These are phyloP conservation scores for Notodonta dromedarius DNA, from an alignment of 2,888 invertebrate genomes.

Conservation along the genomic window DNA sequence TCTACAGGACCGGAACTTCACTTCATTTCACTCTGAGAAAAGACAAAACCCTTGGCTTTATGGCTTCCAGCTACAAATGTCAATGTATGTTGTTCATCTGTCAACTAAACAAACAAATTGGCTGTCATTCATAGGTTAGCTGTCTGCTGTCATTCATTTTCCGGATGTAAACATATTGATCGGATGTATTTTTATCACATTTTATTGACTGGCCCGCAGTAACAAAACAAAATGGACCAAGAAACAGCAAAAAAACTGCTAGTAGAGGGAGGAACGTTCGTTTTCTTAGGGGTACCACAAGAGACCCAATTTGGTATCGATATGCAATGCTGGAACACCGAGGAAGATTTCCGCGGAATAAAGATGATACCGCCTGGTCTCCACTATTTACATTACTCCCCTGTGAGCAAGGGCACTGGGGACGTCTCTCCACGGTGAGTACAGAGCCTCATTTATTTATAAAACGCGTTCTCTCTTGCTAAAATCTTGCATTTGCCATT, in stretches of 20 bases:
- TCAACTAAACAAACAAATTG: not conserved
- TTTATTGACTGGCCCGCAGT: constrained; percentile 43
- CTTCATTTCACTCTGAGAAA: no score
- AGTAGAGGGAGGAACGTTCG: constrained; percentile 91
- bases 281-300: constrained; percentile 93
- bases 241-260: constrained; percentile 90
- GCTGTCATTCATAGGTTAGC: constrained; percentile 20
- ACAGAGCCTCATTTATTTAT: constrained; percentile 6
- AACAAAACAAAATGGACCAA: constrained; percentile 86
- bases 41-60: no score
- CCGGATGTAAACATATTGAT: constrained; percentile 66
- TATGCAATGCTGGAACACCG: constrained; percentile 91
- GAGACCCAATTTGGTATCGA: constrained; percentile 99
- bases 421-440: constrained; percentile 87
- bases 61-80: no score
- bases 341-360: constrained; percentile 95
- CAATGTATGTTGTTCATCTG: not conserved
- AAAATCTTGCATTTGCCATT: not conserved
- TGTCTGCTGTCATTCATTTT: constrained; percentile 16
- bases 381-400: constrained; percentile 96
- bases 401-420: constrained; percentile 83
- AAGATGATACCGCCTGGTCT: constrained; percentile 99
- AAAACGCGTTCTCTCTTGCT: not conserved
- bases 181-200: constrained; percentile 47
- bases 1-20: no score